Base-by-base conservation (phyloP, 2,113 vertebrate genomes). In the Thamnophis sirtalis region DNA sequence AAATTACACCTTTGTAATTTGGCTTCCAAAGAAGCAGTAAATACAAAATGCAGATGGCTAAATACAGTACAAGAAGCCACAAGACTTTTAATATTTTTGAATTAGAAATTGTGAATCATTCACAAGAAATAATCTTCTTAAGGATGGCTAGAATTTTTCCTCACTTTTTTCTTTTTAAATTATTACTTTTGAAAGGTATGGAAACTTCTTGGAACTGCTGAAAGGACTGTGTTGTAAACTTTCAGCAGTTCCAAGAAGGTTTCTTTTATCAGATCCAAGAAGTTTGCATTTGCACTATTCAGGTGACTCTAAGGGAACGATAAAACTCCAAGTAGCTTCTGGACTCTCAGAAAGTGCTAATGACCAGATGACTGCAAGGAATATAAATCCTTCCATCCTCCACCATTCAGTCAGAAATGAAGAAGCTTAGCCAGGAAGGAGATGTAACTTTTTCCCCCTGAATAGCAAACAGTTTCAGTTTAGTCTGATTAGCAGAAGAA, bases 1-100 rank as follows among this genome's bases (percentile, higher is more conserved):
- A 95, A 95, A 95, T 97, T 97, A 97, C 96, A 97, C 90, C 94
- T 96, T 95, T 93, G 68, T 21, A 80, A 80, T 91, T 93, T 95
- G 92, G 94, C 93, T 96, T 94, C 94, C 24, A 90, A 93, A 89
- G n/a, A 93, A 95, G 94, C 56, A 96, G 89, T 7, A 7, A 89
- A 92, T 85, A 89, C 68, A 50, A 51, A 97, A 63, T 94, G 86
- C 89, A 96, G 94, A 89, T 96, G 94, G 97, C 94, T 94, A 87
- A 96, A 51, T 91, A 60, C 0, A 58, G 24, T 58, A 58, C 21
- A 86, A 93, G 95, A 95, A 96, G 92, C 96, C 96, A 96, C 95
- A 97, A 97, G 89, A 93, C 95, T 95, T 96, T 58, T n/a, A 93
- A 89, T 86, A 24, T 43, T 28, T 53, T 80, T 80, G 68, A 80